A percentile compares a stretch with the other conserved stretches of the same genome.
Conservation (phyloP, 2,113 vertebrate species). For the Manacus vitellinus region DNA sequence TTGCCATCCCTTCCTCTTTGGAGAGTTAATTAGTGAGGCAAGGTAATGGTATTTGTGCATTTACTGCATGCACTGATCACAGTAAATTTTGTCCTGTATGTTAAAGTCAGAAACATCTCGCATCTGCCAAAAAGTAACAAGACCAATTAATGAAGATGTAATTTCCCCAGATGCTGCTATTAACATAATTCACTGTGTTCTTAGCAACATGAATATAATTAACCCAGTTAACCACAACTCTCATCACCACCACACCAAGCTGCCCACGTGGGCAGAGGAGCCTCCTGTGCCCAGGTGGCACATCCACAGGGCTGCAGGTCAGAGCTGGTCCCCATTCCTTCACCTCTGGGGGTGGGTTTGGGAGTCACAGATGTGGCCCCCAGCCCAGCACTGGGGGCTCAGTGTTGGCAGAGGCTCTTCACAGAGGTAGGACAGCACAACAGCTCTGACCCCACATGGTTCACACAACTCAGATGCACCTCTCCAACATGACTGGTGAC, state of each 20-base stretch:
- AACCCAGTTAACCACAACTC: slow-evolving; percentile 19
- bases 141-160: slow-evolving; percentile 67
- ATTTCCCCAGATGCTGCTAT: slow-evolving; percentile 62
- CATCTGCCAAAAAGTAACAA: slow-evolving; percentile 55
- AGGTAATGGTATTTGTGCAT: background rate
- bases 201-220: slow-evolving; percentile 43
- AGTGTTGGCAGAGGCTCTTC: background rate
- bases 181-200: slow-evolving; percentile 54
- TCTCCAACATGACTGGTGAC: rapidly evolving
- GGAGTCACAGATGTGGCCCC: rapidly evolving
- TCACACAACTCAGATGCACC: rapidly evolving
- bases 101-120: slow-evolving; percentile 35
- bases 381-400: background rate
- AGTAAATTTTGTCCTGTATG: slow-evolving; percentile 28
- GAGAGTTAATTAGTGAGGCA: background rate
- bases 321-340: rapidly evolving
- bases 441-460: rapidly evolving
- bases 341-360: rapidly evolving
- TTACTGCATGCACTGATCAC: background rate
- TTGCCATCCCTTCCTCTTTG: background rate
- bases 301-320: background rate
- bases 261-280: background rate
- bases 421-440: background rate
- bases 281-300: background rate
- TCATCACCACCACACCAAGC: rapidly evolving